Evolutionary conservation across 2,113 vertebrate genomes (phyloP).

Genomic region (Steatornis caripensis): DNA sequence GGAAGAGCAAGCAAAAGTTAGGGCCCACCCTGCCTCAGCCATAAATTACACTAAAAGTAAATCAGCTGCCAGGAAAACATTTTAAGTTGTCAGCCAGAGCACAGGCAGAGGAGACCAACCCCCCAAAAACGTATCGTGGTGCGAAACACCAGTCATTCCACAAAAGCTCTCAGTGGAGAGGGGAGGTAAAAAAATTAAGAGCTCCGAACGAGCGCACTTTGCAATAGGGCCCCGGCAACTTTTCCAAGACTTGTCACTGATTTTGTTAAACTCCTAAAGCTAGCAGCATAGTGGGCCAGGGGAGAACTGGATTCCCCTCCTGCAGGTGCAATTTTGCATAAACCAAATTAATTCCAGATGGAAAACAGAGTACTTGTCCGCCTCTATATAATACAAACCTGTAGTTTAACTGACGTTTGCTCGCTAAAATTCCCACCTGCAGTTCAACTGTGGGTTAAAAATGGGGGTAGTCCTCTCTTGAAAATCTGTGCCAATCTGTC

Average conservation of each 20-base stretch:
- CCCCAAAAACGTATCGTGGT: not conserved
- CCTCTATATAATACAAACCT: not conserved
- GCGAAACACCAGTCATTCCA: not conserved
- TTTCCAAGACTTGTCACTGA: not conserved
- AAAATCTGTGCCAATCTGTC: not conserved
- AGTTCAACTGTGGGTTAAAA: not conserved
- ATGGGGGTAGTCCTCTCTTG: not conserved
- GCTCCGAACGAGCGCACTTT: not conserved
- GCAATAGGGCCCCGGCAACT: not conserved
- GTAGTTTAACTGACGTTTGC: not conserved
- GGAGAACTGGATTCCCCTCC: not conserved
- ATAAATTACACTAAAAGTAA: not conserved
- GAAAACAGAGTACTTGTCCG: not conserved
- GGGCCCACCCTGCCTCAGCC: not conserved
- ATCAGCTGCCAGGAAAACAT: not conserved
- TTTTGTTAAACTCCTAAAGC: not conserved
- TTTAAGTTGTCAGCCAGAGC: not conserved
- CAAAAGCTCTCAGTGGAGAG: not conserved
- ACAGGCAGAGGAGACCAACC: not conserved
- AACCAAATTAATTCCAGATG: conserved; percentile 18
- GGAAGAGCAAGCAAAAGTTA: not conserved
- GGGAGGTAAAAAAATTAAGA: not conserved
- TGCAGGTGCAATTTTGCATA: conserved; percentile 40
- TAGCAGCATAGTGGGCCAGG: not conserved
- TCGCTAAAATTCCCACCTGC: not conserved